Evolutionary conservation across 2,888 invertebrate species (phyloP), one percentile per base, ranked within the genome.

Genomic region (Drosophila atroscutellata): DNA sequence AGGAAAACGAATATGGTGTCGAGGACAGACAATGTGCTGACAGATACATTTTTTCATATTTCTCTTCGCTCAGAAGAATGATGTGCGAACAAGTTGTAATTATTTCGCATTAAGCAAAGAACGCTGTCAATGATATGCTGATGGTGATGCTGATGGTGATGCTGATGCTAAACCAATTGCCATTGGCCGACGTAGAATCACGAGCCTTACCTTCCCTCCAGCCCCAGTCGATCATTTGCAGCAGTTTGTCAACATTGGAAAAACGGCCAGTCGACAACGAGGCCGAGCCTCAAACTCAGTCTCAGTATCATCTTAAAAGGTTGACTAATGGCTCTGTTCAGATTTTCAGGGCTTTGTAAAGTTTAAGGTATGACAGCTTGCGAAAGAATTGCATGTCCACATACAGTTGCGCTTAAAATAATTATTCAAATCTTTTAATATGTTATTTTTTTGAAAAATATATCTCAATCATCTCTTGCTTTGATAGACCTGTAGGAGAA

Each of bases 71-170:
- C 36, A 55, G 49, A 84, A 45, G 84, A 83, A 81, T 83, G 86
- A 90, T 81, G 86, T 78, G 86, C 82, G 79, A 83, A 82, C 90
- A 86, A 83, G 78, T 88, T 89, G 88, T 90, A 89, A 90, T 89
- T 89, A 90, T 87, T 89, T 86, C 78, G 80, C 82, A 82, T 88
- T 81, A 88, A 82, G 71, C 69, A 68, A 39, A 63, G 81, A 60
- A 62, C 69, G 61, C 34, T 70, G 67, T 67, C 70, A 77, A 61
- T 66, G 78, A 77, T 71, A 70, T 77, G 80, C 61, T 55, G 62
- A 74, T 65, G 56, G 20, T 39, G 82, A 60, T 77, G 80, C 61
- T 55, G 62, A 74, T 65, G 56, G 20, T 39, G 82, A 60, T 61
- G 57, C 28, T 39, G 82, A 60, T 58, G 57, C 42, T 36, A 37